These are phyloP conservation scores for Drosophila fulvimacula DNA, from an alignment of 2,888 invertebrate genomes.

Conservation along the genomic window DNA sequence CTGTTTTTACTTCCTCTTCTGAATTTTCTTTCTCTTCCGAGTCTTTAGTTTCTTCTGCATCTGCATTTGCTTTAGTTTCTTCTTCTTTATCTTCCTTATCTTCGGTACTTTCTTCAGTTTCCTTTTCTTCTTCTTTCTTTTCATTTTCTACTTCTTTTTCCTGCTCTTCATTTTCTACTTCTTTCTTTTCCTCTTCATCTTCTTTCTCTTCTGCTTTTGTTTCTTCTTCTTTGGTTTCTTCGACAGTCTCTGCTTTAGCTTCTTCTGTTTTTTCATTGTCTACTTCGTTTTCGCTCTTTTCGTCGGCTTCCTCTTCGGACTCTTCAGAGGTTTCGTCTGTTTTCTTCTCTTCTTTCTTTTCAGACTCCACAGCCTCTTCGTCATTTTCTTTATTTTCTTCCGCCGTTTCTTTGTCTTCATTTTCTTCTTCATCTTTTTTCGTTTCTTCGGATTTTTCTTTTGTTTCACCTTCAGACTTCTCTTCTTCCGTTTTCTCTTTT, in stretches of 20 bases:
- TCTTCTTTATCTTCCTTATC: background rate
- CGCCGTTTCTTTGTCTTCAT: background rate
- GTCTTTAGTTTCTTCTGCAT: constrained; percentile 1
- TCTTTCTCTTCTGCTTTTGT: background rate
- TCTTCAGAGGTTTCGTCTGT: constrained; percentile 5
- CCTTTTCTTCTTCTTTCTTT: background rate
- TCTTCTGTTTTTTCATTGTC: constrained; percentile 3
- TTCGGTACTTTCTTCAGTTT: background rate
- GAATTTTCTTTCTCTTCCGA: background rate
- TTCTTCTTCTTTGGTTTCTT: constrained; percentile 1
- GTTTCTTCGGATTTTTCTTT: constrained; percentile 18
- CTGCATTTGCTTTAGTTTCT: background rate
- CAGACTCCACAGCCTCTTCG: background rate
- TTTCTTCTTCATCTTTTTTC: constrained; percentile 26
- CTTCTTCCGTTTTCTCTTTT: constrained; percentile 19
- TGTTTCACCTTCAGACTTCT: constrained; percentile 15
- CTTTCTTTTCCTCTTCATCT: background rate
- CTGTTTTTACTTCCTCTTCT: constrained; percentile 1
- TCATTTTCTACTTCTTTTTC: background rate
- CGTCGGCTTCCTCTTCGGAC: constrained; percentile 1
- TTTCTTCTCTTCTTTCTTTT: background rate
- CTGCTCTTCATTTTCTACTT: background rate
- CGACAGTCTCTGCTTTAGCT: constrained; percentile 8
- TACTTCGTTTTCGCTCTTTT: background rate
- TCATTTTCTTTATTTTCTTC: constrained; percentile 11